phyloP scores from a whole-genome alignment of 1,140 invertebrate species.

The honey bee (Apis mellifera) region DNA sequence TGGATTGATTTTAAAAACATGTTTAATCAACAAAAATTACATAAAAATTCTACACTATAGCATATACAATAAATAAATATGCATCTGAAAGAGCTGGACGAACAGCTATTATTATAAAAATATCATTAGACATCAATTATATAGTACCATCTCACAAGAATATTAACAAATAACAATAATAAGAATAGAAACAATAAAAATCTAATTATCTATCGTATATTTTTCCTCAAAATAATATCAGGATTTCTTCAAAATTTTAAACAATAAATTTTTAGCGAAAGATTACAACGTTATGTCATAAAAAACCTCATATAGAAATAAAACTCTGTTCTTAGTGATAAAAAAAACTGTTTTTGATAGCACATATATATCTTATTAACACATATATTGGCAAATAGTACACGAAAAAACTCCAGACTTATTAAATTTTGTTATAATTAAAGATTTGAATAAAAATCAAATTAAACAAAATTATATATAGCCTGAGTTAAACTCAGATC shows the following conservation, averaged over 20 bases:
- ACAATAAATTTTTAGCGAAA: neutral
- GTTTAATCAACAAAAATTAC: neutral
- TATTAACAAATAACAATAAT: neutral
- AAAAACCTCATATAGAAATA: neutral
- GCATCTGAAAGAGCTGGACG: neutral
- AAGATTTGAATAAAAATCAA: neutral
- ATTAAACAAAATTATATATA: no score
- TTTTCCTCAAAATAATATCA: neutral
- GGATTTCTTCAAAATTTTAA: neutral
- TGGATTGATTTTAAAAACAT: neutral
- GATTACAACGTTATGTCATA: neutral
- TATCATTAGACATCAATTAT: neutral
- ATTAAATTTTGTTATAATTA: neutral
- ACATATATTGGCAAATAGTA: neutral
- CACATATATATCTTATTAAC: no score
- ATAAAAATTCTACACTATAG: neutral
- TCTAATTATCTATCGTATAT: neutral
- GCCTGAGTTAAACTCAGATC: no score
- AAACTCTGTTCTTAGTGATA: neutral
- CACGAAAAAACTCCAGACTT: neutral
- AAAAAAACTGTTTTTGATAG: neutral
- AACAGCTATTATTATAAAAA: neutral
- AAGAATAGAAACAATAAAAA: neutral
- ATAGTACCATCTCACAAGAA: neutral
- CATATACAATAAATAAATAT: neutral